phyloP scores from a whole-genome alignment of 2,888 invertebrate genomes.

The Noctua pronuba region DNA sequence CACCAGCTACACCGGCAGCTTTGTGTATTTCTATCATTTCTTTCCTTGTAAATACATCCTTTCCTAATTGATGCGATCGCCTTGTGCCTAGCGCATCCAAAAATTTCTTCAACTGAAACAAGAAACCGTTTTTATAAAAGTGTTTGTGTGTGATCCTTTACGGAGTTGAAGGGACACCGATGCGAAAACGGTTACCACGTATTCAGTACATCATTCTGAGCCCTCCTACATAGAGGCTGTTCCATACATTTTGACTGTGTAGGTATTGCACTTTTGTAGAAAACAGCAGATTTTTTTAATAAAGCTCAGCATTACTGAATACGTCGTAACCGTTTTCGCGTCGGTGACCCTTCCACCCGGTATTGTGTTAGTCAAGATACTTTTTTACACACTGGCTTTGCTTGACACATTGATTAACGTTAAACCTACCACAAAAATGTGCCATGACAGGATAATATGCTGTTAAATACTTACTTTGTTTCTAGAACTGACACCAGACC shows the following conservation, averaged over 20 bases:
- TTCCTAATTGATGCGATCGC: conserved; percentile 91
- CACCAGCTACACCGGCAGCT: conserved; percentile 91
- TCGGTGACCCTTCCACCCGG: no score
- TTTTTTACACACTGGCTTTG: no score
- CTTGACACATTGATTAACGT: conserved; percentile 5
- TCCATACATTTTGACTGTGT: no score
- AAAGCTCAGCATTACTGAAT: no score
- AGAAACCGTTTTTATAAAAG: conserved; percentile 11
- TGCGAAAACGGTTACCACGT: no score
- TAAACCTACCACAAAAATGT: background rate
- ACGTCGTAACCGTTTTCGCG: no score
- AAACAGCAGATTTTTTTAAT: no score
- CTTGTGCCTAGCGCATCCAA: conserved; percentile 92
- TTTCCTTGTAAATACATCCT: conserved; percentile 93
- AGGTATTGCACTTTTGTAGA: no score
- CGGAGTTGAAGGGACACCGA: no score
- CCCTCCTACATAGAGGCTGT: no score
- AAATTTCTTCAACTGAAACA: conserved; percentile 93
- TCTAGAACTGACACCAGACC: conserved; percentile 93
- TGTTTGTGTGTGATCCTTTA: no score
- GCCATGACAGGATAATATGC: background rate
- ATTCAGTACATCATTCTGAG: no score
- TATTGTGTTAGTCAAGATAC: background rate
- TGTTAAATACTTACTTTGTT: conserved; percentile 87
- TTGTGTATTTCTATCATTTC: conserved; percentile 94